Conservation (phyloP, 2,797 vertebrate genomes). For the Falco columbarius region DNA sequence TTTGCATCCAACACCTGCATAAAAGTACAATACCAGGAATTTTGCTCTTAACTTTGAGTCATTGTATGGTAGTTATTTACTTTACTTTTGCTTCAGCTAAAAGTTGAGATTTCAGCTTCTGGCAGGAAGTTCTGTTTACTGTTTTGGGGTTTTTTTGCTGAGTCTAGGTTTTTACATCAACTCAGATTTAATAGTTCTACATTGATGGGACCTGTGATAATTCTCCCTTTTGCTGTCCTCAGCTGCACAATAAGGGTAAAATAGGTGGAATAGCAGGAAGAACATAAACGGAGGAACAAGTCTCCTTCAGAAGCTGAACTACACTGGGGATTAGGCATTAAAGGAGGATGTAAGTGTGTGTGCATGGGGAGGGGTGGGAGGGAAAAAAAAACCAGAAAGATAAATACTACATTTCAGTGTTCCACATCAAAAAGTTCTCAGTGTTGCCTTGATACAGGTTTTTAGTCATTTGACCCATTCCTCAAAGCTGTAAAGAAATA, state of each 20-base stretch:
- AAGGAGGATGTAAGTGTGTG: not conserved
- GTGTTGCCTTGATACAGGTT: not conserved
- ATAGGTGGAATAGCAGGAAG: not conserved
- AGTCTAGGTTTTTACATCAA: not conserved
- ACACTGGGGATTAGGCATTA: not conserved
- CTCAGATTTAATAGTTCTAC: not conserved
- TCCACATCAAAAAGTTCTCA: not conserved
- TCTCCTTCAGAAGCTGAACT: not conserved
- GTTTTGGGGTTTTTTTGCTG: not conserved
- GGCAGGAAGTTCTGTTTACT: not conserved
- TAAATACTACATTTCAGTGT: not conserved
- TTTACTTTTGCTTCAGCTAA: not conserved
- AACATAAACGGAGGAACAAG: not conserved
- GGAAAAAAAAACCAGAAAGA: not conserved
- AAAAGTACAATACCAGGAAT: not conserved
- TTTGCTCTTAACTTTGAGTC: not conserved
- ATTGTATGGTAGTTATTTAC: not conserved
- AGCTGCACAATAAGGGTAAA: not conserved
- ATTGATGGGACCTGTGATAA: not conserved
- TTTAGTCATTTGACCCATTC: not conserved
- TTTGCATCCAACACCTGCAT: not conserved
- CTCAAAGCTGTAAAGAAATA: not conserved
- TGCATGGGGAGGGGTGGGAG: accelerated
- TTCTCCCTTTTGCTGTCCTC: not conserved
- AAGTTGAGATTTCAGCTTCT: not conserved